Percentiles rank a stretch among this genome's conserved stretches.
Conservation (phyloP, 1,140 invertebrate genomes). For the Holcopasites calliopsidis region DNA sequence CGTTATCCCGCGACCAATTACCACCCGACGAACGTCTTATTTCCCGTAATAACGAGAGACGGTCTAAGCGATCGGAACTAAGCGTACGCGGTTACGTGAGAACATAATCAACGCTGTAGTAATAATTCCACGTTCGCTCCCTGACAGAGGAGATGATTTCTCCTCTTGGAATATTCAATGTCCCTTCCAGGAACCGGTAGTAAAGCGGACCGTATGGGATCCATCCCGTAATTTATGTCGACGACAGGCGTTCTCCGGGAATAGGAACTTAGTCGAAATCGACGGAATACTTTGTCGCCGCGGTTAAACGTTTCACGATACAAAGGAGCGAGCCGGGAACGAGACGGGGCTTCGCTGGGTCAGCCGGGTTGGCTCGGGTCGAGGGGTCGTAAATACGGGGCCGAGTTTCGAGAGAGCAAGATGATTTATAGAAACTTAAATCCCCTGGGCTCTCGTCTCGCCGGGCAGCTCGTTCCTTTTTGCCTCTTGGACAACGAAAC, state of each 20-base stretch:
- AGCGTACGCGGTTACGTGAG: too few relatives aligned
- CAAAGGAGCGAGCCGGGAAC: conserved; percentile 65
- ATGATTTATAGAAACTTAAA: conserved; percentile 80
- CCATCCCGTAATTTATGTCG: conserved; percentile 56
- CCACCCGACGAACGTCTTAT: conserved; percentile 47
- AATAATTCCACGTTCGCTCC: neutral
- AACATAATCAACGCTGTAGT: neutral
- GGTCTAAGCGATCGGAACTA: neutral
- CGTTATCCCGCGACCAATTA: neutral
- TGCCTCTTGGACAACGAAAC: conserved; percentile 40
- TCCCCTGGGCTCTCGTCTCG: conserved; percentile 65
- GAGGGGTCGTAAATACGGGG: conserved; percentile 76
- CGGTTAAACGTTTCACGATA: conserved; percentile 72
- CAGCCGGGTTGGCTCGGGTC: conserved; percentile 53
- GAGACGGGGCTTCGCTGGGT: conserved; percentile 57
- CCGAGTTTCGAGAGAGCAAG: conserved; percentile 72
- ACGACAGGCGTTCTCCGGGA: conserved; percentile 39
- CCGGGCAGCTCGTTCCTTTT: conserved; percentile 31
- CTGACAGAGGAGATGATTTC: conserved; percentile 30
- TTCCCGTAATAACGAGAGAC: conserved; percentile 12
- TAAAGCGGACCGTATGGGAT: conserved; percentile 31
- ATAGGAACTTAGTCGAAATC: conserved; percentile 42
- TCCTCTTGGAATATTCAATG: conserved; percentile 26
- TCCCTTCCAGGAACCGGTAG: conserved; percentile 48
- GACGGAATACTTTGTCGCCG: conserved; percentile 70